Base-by-base conservation (phyloP, 23 tunicate genomes). In the Botrylloides violaceus region DNA sequence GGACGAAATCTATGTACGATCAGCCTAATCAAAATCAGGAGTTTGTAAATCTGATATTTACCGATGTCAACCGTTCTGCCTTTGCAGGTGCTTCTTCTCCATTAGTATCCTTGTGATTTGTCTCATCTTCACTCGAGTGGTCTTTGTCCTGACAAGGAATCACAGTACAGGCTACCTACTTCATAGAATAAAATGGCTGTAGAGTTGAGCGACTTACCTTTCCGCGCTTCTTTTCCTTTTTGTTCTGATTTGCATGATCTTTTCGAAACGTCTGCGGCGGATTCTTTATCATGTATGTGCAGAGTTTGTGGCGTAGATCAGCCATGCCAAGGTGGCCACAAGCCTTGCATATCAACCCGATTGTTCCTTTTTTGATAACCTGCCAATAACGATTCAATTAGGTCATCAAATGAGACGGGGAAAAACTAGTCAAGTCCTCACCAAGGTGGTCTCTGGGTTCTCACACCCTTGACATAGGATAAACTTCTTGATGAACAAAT, bases 361-460 rank as follows among this genome's bases (percentile, higher is more conserved):
- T 83, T 36, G 81, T 79, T 18, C 86, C 97, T 34, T 82, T 88
- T 53, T 88, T 88, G 43, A 86, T 84, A 31, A 86, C 73, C 94
- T 86, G 31, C 34, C 26, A 1, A 50, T 20, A 29, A 1, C 43
- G 22, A 33, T 43, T 43, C 9, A 9, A 7, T 43, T 43, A 43
- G 9, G 9, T 15, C 9, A 7, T 7, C 53, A 43, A 9, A 43
- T 43, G 15, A 43, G 15, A 9, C 53, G 15, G 15, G 15, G 9
- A 43, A 43, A 9, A 43, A 15, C 9, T 9, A 7, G 53, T 7
- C 53, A 15, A 47, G 23, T 7, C 36, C 83, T 39, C 28, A 90
- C 92, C 94, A 93, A 76, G 19, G 84, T 85, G 0, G 98, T 93
- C 77, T 93, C 98, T 29, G 98, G 98, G 62, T 93, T 93, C 26